These are phyloP conservation scores for Eudyptes chrysolophus DNA, from an alignment of 2,113 vertebrate genomes.

Conservation along the genomic window DNA sequence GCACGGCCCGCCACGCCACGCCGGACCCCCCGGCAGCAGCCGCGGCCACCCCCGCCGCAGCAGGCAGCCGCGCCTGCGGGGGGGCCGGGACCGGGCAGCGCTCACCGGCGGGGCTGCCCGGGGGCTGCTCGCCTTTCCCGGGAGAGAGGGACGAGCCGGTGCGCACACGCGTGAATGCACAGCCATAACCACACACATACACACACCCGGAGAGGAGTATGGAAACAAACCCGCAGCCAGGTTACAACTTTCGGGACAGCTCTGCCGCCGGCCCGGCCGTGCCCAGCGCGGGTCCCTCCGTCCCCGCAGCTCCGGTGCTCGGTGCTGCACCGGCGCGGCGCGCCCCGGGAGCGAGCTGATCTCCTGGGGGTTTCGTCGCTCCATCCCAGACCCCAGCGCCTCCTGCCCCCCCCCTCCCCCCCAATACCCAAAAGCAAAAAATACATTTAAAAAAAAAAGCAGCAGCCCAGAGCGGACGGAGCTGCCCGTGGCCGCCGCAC, in stretches of 20 bases:
- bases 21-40: neutral
- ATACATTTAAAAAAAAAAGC: neutral
- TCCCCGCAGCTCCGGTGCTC: neutral
- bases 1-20: too few species aligned
- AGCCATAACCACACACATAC: neutral
- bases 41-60: neutral
- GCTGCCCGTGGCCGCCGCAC: neutral
- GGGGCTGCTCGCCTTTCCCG: neutral
- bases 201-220: neutral
- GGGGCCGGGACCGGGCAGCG: neutral
- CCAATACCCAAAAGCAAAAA: too few species aligned
- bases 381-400: too few species aligned
- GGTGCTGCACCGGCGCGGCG: neutral
- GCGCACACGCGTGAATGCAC: neutral
- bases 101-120: too few species aligned
- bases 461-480: neutral
- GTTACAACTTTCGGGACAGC: neutral
- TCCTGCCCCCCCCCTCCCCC: too few species aligned
- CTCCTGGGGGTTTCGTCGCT: too few species aligned
- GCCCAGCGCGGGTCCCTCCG: neutral
- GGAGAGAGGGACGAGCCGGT: neutral
- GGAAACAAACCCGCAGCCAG: neutral
- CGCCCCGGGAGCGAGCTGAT: too few species aligned
- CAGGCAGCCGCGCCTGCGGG: too few species aligned
- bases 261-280: neutral